Conservation (phyloP, 2,113 vertebrate species). For the Lepisosteus osseus region DNA sequence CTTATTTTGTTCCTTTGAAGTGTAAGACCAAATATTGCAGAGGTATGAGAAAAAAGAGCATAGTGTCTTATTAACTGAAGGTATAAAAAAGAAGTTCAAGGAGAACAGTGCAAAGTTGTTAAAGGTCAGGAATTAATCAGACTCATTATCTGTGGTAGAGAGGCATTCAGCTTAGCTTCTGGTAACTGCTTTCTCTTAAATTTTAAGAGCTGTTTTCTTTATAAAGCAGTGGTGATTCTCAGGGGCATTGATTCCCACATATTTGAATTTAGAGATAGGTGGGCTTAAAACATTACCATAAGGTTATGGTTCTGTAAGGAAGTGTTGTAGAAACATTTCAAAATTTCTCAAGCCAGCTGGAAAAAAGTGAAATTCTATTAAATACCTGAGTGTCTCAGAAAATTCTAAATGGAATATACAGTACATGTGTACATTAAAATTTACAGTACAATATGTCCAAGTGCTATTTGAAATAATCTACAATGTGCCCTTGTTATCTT, state of each 20-base stretch:
- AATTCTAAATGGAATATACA: constrained; percentile 4
- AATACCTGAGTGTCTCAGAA: no score
- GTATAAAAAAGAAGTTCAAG: constrained; percentile 21
- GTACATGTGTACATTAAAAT: background rate
- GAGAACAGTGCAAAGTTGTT: constrained; percentile 50
- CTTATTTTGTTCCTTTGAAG: no score
- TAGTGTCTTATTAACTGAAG: constrained; percentile 36
- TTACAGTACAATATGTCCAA: background rate
- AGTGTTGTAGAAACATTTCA: background rate
- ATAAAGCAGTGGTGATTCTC: constrained; percentile 41
- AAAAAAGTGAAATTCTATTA: no score
- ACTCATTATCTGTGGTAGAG: constrained; percentile 57
- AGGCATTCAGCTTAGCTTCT: constrained; percentile 35
- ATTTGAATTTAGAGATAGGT: constrained; percentile 44
- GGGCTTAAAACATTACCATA: constrained; percentile 35
- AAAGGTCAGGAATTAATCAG: constrained; percentile 72
- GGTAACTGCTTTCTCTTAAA: constrained; percentile 48
- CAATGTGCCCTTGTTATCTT: constrained; percentile 10
- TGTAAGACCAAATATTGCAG: no score
- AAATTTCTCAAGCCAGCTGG: no score
- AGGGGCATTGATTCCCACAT: constrained; percentile 34
- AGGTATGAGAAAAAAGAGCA: constrained; percentile 13
- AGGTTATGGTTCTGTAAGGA: constrained; percentile 17
- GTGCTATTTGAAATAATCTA: constrained; percentile 25
- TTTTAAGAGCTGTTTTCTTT: constrained; percentile 55